Evolutionary conservation across 2,888 invertebrate genomes (phyloP).

Genomic region (Masnerella sp.): DNA sequence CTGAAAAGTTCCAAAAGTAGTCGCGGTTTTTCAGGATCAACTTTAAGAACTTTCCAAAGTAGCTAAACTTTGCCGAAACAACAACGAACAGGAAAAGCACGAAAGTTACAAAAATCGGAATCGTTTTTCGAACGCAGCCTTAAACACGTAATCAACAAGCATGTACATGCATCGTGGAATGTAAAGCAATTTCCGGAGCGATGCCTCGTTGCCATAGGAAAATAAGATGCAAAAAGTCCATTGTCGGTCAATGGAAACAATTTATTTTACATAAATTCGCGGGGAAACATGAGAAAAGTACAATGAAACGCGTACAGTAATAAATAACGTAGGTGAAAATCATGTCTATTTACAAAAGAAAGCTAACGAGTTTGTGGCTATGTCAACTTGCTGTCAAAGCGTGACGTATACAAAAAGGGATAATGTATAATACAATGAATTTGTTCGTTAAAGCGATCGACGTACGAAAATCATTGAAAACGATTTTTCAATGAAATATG

Average conservation of each 20-base stretch:
- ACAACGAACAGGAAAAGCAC: too few relatives aligned
- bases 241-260: conserved; percentile 72
- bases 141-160: conserved; percentile 40
- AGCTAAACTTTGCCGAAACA: too few relatives aligned
- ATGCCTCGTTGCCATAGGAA: conserved; percentile 13
- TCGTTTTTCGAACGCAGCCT: conserved; percentile 1
- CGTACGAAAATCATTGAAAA: too few relatives aligned
- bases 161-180: conserved; percentile 39
- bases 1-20: too few relatives aligned
- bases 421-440: too few relatives aligned
- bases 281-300: not conserved
- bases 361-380: conserved; percentile 68
- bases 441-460: too few relatives aligned
- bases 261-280: conserved; percentile 76
- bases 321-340: conserved; percentile 77
- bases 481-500: too few relatives aligned
- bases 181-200: not conserved
- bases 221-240: conserved; percentile 62
- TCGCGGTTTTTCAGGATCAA: too few relatives aligned
- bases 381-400: too few relatives aligned
- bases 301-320: conserved; percentile 61
- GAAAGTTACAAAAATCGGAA: too few relatives aligned
- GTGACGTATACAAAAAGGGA: too few relatives aligned
- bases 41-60: too few relatives aligned
- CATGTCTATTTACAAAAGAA: conserved; percentile 77